phyloP scores from a whole-genome alignment of 1,140 invertebrate species.

The Hormaphis cornu region DNA sequence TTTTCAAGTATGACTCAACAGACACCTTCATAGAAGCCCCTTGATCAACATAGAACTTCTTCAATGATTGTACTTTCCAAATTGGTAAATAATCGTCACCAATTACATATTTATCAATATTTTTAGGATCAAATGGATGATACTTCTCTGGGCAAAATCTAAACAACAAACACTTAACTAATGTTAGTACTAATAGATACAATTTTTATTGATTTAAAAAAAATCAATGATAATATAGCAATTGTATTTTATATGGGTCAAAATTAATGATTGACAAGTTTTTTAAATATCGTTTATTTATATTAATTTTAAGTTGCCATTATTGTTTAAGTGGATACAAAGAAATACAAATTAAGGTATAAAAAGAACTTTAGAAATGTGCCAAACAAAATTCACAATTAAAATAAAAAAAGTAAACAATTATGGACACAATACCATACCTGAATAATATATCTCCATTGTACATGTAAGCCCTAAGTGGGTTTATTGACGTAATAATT shows the following conservation, averaged over 20 bases:
- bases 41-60: constrained; percentile 62
- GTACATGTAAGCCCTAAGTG: constrained; percentile 79
- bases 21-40: constrained; percentile 79
- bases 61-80: constrained; percentile 83
- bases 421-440: constrained; percentile 41
- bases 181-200: too few species aligned
- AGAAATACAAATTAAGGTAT: too few species aligned
- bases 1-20: constrained; percentile 68
- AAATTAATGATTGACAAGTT: too few species aligned
- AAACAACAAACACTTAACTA: constrained; percentile 34
- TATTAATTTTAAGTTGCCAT: too few species aligned
- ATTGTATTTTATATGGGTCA: too few species aligned
- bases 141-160: constrained; percentile 90
- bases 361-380: too few species aligned
- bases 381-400: too few species aligned
- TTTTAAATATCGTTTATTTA: too few species aligned
- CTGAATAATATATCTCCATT: constrained; percentile 80
- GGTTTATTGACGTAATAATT: constrained; percentile 81
- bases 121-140: constrained; percentile 74
- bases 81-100: constrained; percentile 89
- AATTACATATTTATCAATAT: constrained; percentile 85
- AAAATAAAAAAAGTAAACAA: neutral
- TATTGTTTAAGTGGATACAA: too few species aligned
- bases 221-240: too few species aligned
- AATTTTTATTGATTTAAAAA: neutral